phyloP scores from a whole-genome alignment of 2,888 invertebrate species.

The Cantharis lateralis region DNA sequence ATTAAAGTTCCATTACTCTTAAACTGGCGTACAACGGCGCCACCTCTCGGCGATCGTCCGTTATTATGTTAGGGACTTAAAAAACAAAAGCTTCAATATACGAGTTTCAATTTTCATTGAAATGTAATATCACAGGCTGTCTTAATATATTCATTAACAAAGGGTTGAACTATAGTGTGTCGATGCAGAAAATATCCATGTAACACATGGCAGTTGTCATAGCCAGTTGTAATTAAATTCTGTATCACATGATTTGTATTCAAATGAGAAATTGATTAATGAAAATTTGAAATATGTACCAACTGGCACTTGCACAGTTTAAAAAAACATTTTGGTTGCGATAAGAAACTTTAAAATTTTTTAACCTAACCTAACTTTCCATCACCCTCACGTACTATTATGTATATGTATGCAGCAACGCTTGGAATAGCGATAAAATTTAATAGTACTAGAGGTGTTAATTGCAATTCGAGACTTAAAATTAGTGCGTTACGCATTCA shows the following conservation, averaged over 20 bases:
- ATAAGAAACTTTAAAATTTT: neutral
- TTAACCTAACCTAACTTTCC: neutral
- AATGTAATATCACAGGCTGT: neutral
- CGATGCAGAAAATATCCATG: neutral
- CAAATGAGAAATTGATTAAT: neutral
- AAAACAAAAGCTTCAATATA: neutral
- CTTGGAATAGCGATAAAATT: neutral
- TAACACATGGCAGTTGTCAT: neutral
- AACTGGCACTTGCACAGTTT: neutral
- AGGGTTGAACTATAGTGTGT: neutral
- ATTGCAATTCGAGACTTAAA: neutral
- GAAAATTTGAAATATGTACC: neutral
- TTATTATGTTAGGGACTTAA: neutral
- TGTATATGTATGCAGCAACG: neutral
- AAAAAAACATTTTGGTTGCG: too few species aligned
- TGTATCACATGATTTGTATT: neutral
- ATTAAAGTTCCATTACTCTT: neutral
- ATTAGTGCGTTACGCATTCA: constrained; percentile 10
- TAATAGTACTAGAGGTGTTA: neutral
- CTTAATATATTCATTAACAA: neutral
- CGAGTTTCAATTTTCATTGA: neutral
- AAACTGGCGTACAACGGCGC: neutral
- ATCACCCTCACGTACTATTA: neutral
- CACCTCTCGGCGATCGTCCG: neutral
- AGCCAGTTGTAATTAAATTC: neutral